Percentiles rank a stretch among this genome's conserved stretches.
Conservation (phyloP, 2,113 vertebrate species). For the Nothoprocta pentlandii region DNA sequence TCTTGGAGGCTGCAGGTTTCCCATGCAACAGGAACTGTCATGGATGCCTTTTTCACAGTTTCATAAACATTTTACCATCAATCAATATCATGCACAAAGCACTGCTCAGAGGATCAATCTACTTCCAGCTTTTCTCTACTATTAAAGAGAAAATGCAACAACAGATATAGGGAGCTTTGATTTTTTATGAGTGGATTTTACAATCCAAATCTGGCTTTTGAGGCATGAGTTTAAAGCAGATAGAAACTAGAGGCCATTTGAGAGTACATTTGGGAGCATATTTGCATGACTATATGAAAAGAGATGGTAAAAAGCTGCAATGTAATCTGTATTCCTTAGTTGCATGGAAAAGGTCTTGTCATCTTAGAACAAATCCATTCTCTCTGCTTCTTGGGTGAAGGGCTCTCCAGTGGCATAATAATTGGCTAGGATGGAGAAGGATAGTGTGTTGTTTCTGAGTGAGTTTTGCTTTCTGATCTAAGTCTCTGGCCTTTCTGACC, state of each 20-base stretch:
- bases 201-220: not conserved
- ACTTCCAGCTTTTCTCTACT: not conserved
- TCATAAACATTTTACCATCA: not conserved
- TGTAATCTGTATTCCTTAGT: not conserved
- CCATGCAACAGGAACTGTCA: not conserved
- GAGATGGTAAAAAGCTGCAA: not conserved
- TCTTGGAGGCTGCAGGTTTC: not conserved
- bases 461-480: not conserved
- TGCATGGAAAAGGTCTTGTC: not conserved
- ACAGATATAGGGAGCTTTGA: not conserved
- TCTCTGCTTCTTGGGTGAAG: not conserved
- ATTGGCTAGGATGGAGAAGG: not conserved
- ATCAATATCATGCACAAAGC: not conserved
- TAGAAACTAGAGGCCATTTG: not conserved
- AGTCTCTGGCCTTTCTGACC: not conserved
- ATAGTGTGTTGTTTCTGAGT: not conserved
- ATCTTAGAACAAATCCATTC: not conserved
- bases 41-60: not conserved
- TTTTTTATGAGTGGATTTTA: not conserved
- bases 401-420: not conserved
- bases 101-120: not conserved
- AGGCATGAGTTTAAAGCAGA: not conserved
- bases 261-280: not conserved
- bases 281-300: not conserved
- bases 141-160: not conserved